Conservation (phyloP, 2,113 vertebrate genomes). For the Hemiscyllium ocellatum region DNA sequence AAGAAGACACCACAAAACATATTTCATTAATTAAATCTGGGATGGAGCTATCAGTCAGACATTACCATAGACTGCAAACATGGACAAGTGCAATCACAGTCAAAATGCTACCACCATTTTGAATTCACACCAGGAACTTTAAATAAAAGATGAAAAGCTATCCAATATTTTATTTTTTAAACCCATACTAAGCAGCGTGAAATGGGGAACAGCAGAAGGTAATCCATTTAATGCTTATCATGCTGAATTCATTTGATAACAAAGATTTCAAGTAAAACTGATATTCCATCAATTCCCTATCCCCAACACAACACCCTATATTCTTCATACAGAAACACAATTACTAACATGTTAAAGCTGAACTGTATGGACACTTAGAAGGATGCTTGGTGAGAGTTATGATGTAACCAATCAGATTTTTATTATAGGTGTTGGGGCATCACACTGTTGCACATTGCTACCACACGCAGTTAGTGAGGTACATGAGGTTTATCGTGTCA, state of each 20-base stretch:
- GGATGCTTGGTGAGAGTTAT: neutral
- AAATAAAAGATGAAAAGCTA: conserved; percentile 9
- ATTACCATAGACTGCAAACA: neutral
- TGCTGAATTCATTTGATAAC: neutral
- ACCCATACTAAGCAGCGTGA: neutral
- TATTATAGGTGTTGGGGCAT: neutral
- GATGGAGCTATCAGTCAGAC: neutral
- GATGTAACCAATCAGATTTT: neutral
- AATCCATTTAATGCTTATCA: neutral
- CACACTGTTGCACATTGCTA: neutral
- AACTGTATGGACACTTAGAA: neutral
- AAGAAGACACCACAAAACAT: neutral
- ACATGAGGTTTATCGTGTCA: neutral
- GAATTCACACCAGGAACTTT: conserved; percentile 13
- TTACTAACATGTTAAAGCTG: neutral
- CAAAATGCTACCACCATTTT: neutral
- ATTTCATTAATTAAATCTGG: neutral
- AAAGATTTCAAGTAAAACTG: neutral
- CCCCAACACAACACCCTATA: neutral
- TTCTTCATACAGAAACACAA: neutral
- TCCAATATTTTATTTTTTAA: neutral
- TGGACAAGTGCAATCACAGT: neutral
- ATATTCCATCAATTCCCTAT: neutral
- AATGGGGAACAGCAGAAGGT: neutral
- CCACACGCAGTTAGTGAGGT: neutral